Evolutionary conservation across 2,888 invertebrate genomes (phyloP), one percentile per base, ranked within the genome.

Genomic region (Apamea epomidion): DNA sequence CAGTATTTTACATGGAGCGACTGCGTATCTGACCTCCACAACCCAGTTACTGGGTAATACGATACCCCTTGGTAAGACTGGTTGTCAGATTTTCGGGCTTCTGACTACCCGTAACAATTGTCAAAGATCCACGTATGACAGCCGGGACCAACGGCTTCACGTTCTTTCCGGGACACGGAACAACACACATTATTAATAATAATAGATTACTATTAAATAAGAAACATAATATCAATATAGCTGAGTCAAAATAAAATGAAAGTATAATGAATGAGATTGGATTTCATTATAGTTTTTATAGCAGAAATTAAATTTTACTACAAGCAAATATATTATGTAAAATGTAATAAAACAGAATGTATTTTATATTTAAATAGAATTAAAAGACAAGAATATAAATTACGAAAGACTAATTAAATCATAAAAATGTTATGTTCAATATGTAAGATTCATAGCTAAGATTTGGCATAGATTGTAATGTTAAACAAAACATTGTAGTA

Each of bases 271-370:
- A 80, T 70, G 51, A 74, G n/a, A 69, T 75, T 60, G 48, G 45
- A 29, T 81, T 76, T 77, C 51, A 84, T 78, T 83, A 74, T 68
- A 58, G 64, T 72, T 75, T 58, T 82, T 87, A 81, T 87, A 69
- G 48, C 64, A 16, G 51, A n/a, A 25, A 84, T 87, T 70, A 82
- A 87, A 81, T 84, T 83, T 83, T 78, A 88, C 64, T 71, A 84
- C 77, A 68, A 82, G 73, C 69, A 82, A 70, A 84, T 76, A 68
- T 70, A 80, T 81, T 70, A 80, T 81, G 75, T 82, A 68, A 78
- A 73, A 78, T 58, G 75, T 73, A 69, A 77, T 83, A 84, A 87
- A 78, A 74, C 62, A 45, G 51, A 74, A 75, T 74, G 58, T 76
- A 69, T 74, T 74, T 76, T 75, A 74, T 58, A 72, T 78, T 74